Evolutionary conservation across 2,888 invertebrate genomes (phyloP).

Genomic region (Kuschelorhynchus macadamiae): DNA sequence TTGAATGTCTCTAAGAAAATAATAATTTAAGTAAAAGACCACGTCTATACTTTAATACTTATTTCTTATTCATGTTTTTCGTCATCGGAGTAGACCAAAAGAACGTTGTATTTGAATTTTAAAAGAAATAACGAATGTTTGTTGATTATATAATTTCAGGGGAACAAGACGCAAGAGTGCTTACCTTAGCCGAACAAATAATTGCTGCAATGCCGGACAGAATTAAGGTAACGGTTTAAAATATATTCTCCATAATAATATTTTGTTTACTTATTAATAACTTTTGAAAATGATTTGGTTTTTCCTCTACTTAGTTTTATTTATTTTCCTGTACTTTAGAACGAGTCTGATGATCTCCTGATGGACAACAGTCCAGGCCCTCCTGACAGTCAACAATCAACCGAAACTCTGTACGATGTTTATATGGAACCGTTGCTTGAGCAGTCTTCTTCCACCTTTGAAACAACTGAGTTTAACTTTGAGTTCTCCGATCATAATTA

Average conservation of each 20-base stretch:
- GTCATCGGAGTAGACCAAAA: no score
- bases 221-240: slow-evolving; percentile 83
- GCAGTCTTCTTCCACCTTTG: slow-evolving; percentile 76
- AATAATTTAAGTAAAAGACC: no score
- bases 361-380: slow-evolving; percentile 73
- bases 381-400: slow-evolving; percentile 69
- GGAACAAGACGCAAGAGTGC: slow-evolving; percentile 92
- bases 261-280: slow-evolving; percentile 4
- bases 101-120: no score
- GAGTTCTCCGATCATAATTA: slow-evolving; percentile 88
- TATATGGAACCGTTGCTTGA: slow-evolving; percentile 84
- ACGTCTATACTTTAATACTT: no score
- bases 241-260: not conserved
- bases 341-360: slow-evolving; percentile 82
- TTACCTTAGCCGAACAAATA: slow-evolving; percentile 96
- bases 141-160: slow-evolving; percentile 70
- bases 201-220: slow-evolving; percentile 98
- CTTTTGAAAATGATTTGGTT: no score
- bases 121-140: no score
- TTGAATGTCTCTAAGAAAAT: no score
- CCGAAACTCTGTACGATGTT: slow-evolving; percentile 73
- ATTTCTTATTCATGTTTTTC: no score
- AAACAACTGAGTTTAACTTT: slow-evolving; percentile 80
- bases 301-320: no score
- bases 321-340: slow-evolving; percentile 70